A percentile compares a stretch with the other conserved stretches of the same genome.
Conservation (phyloP, 2,888 invertebrate species). For the Drosophila histrio region DNA sequence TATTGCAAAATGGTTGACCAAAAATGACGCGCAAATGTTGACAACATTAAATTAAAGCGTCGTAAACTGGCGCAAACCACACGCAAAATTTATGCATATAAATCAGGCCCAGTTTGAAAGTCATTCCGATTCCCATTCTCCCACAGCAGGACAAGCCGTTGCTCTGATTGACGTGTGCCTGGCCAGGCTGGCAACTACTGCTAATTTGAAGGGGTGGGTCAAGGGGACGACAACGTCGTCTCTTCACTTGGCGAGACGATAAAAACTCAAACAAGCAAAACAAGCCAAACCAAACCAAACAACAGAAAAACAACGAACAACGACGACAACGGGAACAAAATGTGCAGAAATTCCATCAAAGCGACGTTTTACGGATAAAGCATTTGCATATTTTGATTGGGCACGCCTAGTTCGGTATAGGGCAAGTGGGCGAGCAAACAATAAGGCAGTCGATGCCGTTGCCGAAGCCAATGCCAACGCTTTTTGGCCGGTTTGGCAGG, state of each 20-base stretch:
- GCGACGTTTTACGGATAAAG: slow-evolving; percentile 77
- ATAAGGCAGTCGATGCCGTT: slow-evolving; percentile 49
- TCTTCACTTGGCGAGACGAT: slow-evolving; percentile 32
- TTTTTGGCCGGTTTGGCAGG: slow-evolving; percentile 45
- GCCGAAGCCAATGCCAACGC: slow-evolving; percentile 11
- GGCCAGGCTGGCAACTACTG: slow-evolving; percentile 60
- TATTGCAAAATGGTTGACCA: slow-evolving; percentile 63
- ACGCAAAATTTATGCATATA: slow-evolving; percentile 67
- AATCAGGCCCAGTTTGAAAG: slow-evolving; percentile 46
- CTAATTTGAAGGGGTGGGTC: slow-evolving; percentile 59
- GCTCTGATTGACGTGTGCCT: slow-evolving; percentile 65
- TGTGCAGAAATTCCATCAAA: slow-evolving; percentile 76
- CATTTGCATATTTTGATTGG: slow-evolving; percentile 78
- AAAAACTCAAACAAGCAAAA: slow-evolving; percentile 51
- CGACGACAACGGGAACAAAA: slow-evolving; percentile 48
- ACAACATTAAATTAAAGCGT: slow-evolving; percentile 74
- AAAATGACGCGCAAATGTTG: slow-evolving; percentile 78
- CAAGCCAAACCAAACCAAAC: slow-evolving; percentile 60
- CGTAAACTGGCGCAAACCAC: slow-evolving; percentile 64
- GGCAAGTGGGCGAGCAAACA: slow-evolving; percentile 68
- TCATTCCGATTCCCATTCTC: neutral
- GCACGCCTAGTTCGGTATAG: slow-evolving; percentile 62
- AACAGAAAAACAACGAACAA: slow-evolving; percentile 25
- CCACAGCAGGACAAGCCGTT: neutral
- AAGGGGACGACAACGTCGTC: slow-evolving; percentile 2